Evolutionary conservation across 2,888 invertebrate species (phyloP).

Genomic region (Molorchus minor): DNA sequence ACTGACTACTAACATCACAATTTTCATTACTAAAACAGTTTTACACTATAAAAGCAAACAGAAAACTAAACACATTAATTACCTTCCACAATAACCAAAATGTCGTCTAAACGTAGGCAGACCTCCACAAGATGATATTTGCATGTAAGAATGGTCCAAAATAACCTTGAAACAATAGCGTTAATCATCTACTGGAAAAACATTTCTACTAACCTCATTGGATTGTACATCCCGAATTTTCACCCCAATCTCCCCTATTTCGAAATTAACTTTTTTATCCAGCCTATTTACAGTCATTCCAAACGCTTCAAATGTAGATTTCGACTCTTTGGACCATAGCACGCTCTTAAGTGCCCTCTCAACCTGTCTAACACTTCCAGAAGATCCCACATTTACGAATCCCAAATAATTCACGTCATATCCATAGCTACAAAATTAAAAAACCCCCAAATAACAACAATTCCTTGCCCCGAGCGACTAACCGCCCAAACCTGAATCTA

Average conservation of each 20-base stretch:
- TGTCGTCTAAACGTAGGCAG: constrained; percentile 65
- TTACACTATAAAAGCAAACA: not conserved
- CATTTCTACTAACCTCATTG: constrained; percentile 55
- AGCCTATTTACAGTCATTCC: constrained; percentile 26
- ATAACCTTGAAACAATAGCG: constrained; percentile 62
- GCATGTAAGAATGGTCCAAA: constrained; percentile 70
- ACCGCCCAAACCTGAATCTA: not conserved
- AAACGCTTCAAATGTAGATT: constrained; percentile 34
- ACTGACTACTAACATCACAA: constrained; percentile 63
- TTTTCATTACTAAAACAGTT: constrained; percentile 61
- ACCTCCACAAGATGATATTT: constrained; percentile 72
- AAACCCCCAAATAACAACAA: not conserved
- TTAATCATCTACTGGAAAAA: not conserved
- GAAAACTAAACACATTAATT: constrained; percentile 34
- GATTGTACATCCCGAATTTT: constrained; percentile 60
- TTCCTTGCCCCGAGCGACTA: not conserved
- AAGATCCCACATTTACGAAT: constrained; percentile 61
- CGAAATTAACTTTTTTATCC: constrained; percentile 61
- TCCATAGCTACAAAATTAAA: constrained; percentile 54
- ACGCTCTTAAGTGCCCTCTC: constrained; percentile 62
- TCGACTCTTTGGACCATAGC: constrained; percentile 27
- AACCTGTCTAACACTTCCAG: constrained; percentile 66
- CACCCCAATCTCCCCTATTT: constrained; percentile 66
- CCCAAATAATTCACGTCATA: constrained; percentile 65
- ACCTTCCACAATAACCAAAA: constrained; percentile 73